phyloP scores from a whole-genome alignment of 1,140 invertebrate species.

The Brachionus paranguensis region DNA sequence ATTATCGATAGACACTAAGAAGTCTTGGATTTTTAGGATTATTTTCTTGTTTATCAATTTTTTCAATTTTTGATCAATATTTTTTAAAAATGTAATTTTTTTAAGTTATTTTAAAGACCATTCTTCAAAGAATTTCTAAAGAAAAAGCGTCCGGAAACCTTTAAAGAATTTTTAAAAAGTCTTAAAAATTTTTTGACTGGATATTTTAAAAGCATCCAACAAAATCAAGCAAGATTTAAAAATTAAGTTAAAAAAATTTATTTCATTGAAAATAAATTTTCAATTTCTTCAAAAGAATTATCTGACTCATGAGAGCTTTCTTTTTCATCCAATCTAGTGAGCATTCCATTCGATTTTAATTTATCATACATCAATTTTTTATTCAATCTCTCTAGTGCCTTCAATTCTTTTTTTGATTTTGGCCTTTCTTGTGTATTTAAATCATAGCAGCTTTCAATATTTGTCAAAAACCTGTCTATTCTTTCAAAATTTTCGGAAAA shows the following conservation, averaged over 20 bases:
- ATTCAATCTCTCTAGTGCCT: neutral
- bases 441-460: neutral
- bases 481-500: constrained; percentile 24
- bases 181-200: too few relatives aligned
- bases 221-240: neutral
- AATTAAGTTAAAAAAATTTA: neutral
- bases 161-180: too few relatives aligned
- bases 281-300: neutral
- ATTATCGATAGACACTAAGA: too few relatives aligned
- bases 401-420: constrained; percentile 22
- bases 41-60: too few relatives aligned
- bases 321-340: neutral
- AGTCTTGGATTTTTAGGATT: too few relatives aligned
- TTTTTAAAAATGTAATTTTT: too few relatives aligned
- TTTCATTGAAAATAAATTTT: neutral
- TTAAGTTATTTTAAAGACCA: too few relatives aligned
- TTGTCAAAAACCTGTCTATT: constrained; percentile 4
- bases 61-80: too few relatives aligned
- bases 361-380: neutral
- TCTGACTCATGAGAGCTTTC: neutral
- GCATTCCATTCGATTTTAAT: neutral
- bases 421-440: neutral
- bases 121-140: too few relatives aligned
- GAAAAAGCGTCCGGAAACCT: too few relatives aligned
- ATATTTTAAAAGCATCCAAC: too few relatives aligned